These are phyloP conservation scores for Synanthedon formicaeformis DNA, from an alignment of 2,888 invertebrate genomes.

Conservation along the genomic window DNA sequence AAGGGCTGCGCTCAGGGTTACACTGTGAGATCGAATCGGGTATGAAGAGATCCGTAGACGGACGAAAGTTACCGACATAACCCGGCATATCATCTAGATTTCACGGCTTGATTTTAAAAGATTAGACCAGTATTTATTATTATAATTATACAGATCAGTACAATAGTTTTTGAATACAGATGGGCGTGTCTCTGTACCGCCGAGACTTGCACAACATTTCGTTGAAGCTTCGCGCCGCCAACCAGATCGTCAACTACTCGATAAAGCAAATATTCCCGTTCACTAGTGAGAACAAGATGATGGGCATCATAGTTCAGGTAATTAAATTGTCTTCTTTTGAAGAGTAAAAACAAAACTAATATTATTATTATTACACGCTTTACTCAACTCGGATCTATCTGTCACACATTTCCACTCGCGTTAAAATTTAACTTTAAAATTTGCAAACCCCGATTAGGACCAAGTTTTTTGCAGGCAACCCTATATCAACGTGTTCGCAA, in stretches of 20 bases:
- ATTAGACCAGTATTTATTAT: not conserved
- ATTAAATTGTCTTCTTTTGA: not conserved
- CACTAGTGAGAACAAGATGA: conserved; percentile 90
- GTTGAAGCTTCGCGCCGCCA: conserved; percentile 73
- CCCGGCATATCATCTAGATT: not conserved
- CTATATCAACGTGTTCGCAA: too few species aligned
- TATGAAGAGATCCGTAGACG: too few species aligned
- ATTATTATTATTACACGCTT: too few species aligned
- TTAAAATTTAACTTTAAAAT: too few species aligned
- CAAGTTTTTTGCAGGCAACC: too few species aligned
- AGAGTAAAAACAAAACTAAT: not conserved
- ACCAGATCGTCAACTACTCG: conserved; percentile 73
- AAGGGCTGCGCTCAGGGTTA: too few species aligned
- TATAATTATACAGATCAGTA: too few species aligned
- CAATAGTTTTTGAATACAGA: conserved; percentile 22
- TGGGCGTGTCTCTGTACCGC: conserved; percentile 73
- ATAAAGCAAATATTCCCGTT: conserved; percentile 89
- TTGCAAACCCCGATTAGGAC: too few species aligned
- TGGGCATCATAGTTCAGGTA: conserved; percentile 90
- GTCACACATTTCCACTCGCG: too few species aligned
- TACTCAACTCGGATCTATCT: too few species aligned
- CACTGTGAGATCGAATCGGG: too few species aligned
- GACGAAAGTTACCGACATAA: too few species aligned
- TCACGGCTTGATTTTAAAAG: not conserved
- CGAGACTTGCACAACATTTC: conserved; percentile 76